Conservation (phyloP, 2,888 invertebrate species). For the Cheilosia impressa region DNA sequence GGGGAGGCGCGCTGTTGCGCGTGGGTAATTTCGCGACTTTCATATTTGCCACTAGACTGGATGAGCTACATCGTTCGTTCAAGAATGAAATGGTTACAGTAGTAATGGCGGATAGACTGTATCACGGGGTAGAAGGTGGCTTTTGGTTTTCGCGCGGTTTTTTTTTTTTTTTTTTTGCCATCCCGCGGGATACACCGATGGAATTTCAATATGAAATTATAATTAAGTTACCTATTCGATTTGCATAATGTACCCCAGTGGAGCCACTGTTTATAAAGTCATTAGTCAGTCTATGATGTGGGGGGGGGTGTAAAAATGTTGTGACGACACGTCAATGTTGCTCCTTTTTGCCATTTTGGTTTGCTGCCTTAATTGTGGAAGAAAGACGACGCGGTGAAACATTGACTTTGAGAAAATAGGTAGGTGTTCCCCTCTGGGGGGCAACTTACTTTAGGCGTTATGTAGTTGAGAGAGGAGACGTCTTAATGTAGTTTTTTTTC, state of each 20-base stretch:
- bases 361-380: slow-evolving; percentile 26
- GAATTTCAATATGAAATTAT: slow-evolving; percentile 63
- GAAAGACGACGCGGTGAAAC: slow-evolving; percentile 3
- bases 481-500: background rate
- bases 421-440: slow-evolving; percentile 9
- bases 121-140: background rate
- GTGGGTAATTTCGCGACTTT: slow-evolving; percentile 49
- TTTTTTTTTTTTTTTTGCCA: background rate
- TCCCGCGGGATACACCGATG: slow-evolving; percentile 41
- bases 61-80: slow-evolving; percentile 33
- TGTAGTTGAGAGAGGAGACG: slow-evolving; percentile 12
- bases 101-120: background rate
- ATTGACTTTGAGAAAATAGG: slow-evolving; percentile 25
- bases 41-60: slow-evolving; percentile 40
- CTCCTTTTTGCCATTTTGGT: slow-evolving; percentile 8
- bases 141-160: slow-evolving; percentile 8
- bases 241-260: slow-evolving; percentile 53
- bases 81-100: slow-evolving; percentile 49
- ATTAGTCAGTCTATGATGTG: slow-evolving; percentile 27
- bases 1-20: slow-evolving; percentile 51
- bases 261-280: slow-evolving; percentile 57
- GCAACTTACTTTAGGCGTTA: slow-evolving; percentile 12
- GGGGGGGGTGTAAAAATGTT: background rate
- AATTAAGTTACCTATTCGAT: slow-evolving; percentile 61
- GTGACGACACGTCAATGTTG: slow-evolving; percentile 14